These are phyloP conservation scores for Polietes domitor DNA, from an alignment of 2,888 invertebrate species.

Conservation along the genomic window DNA sequence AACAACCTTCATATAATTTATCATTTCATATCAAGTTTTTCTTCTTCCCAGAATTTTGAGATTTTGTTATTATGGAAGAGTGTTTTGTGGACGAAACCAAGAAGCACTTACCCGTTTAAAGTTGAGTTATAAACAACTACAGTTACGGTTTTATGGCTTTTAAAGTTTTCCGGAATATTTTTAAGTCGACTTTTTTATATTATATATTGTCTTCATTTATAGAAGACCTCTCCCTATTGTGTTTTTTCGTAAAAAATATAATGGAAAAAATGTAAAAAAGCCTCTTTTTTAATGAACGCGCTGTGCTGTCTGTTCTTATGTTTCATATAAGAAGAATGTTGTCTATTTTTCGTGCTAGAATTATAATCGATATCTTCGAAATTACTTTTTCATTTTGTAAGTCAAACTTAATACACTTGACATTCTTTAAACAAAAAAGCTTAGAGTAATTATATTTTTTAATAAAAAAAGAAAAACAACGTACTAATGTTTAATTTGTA, in stretches of 20 bases:
- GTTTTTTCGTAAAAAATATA: slow-evolving; percentile 32
- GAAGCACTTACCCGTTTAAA: slow-evolving; percentile 4
- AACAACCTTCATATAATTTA: slow-evolving; percentile 34
- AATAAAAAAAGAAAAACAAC: slow-evolving; percentile 30
- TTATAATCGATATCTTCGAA: slow-evolving; percentile 4
- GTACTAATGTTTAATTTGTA: background rate
- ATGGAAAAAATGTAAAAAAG: slow-evolving; percentile 21
- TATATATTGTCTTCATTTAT: slow-evolving; percentile 61
- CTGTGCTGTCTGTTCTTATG: slow-evolving; percentile 23
- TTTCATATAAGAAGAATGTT: slow-evolving; percentile 21
- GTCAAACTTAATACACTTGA: slow-evolving; percentile 43
- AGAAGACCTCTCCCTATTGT: slow-evolving; percentile 44
- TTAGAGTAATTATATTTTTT: slow-evolving; percentile 43
- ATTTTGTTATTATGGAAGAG: slow-evolving; percentile 49
- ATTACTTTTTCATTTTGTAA: slow-evolving; percentile 34
- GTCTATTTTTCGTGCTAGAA: background rate
- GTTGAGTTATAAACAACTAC: slow-evolving; percentile 23
- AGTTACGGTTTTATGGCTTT: slow-evolving; percentile 32
- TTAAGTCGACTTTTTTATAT: slow-evolving; percentile 42
- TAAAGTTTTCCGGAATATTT: slow-evolving; percentile 9
- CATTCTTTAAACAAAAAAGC: slow-evolving; percentile 32
- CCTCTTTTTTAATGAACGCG: background rate
- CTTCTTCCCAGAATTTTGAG: slow-evolving; percentile 34
- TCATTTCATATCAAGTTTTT: slow-evolving; percentile 32
- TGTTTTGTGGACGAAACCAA: slow-evolving; percentile 4